Evolutionary conservation across 2,113 vertebrate species (phyloP).

Genomic region (Alosa alosa): DNA sequence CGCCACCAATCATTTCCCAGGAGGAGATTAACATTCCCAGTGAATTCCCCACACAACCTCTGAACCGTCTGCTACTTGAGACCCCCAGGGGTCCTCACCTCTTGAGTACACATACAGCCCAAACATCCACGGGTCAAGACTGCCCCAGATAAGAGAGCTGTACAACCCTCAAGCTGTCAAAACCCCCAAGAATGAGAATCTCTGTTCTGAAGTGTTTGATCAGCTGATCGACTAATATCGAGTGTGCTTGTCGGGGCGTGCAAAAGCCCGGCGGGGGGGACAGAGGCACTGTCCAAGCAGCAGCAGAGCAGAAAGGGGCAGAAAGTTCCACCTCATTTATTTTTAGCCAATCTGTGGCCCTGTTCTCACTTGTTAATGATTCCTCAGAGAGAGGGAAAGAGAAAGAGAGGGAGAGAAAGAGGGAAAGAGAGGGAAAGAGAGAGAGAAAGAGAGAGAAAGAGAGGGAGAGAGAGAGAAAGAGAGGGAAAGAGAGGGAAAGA

Average conservation of each 20-base stretch:
- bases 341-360: constrained; percentile 44
- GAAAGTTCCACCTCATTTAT: constrained; percentile 42
- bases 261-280: not conserved
- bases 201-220: not conserved
- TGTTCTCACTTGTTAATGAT: constrained; percentile 50
- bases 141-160: not conserved
- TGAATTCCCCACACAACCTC: constrained; percentile 48
- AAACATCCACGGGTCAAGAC: not conserved
- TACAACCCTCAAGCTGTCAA: not conserved
- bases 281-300: not conserved
- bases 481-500: too few species aligned
- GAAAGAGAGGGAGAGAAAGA: constrained; percentile 15
- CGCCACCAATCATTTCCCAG: constrained; percentile 33
- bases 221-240: not conserved
- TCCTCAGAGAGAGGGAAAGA: constrained; percentile 30
- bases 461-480: not conserved
- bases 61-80: constrained; percentile 29
- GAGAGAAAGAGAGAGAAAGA: not conserved
- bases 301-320: not conserved
- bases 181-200: not conserved
- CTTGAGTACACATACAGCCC: not conserved
- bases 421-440: not conserved
- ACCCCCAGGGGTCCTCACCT: constrained; percentile 23
- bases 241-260: not conserved
- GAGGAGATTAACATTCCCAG: constrained; percentile 50